Evolutionary conservation across 2,797 vertebrate genomes (phyloP).

Genomic region (Acestrorhynchus altus): DNA sequence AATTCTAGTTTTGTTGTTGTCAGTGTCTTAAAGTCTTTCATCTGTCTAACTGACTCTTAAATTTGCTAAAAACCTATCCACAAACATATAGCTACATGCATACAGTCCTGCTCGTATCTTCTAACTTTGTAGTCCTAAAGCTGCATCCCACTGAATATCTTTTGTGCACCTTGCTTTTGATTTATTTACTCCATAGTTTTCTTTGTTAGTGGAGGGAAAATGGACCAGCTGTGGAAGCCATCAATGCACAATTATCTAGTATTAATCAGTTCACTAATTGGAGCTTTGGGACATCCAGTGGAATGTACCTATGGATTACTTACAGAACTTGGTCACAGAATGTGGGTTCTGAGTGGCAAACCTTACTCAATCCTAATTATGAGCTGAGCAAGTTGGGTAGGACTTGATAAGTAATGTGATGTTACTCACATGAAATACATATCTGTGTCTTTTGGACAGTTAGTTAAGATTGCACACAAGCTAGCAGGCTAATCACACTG

Average conservation of each 20-base stretch:
- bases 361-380: background rate
- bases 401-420: background rate
- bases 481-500: background rate
- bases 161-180: background rate
- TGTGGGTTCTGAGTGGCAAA: conserved; percentile 15
- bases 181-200: background rate
- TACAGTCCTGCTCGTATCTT: conserved; percentile 2
- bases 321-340: background rate
- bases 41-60: conserved; percentile 71
- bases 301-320: conserved; percentile 13
- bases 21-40: conserved; percentile 54
- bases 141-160: conserved; percentile 26
- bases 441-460: background rate
- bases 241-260: background rate
- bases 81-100: conserved; percentile 29
- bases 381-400: background rate
- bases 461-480: background rate
- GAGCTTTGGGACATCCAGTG: conserved; percentile 29
- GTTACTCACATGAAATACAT: background rate
- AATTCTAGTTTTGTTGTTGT: conserved; percentile 53
- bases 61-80: conserved; percentile 60
- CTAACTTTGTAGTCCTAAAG: conserved; percentile 17
- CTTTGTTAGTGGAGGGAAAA: background rate
- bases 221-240: background rate
- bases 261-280: background rate